Base-by-base conservation (phyloP, 2,797 vertebrate species). In the Cirrhinus molitorella region DNA sequence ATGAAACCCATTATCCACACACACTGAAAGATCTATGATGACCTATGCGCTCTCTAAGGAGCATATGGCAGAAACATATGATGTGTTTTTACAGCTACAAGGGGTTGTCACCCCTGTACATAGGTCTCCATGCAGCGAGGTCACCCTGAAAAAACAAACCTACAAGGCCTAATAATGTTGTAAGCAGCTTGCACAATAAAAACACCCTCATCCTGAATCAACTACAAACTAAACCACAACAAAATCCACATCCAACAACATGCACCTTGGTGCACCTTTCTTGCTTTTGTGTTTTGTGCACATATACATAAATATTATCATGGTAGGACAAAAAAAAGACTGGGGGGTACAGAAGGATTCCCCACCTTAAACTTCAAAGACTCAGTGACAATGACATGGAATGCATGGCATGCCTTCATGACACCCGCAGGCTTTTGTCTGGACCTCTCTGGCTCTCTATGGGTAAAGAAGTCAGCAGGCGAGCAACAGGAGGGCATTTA, bases 81-180 rank as follows among this genome's bases (percentile, higher is more conserved):
- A 75, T 40, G 14, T 92, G 91, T 93, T 93, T 86, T 92, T 93
- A 91, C 88, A 94, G 90, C 84, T 61, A 61, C 21, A 63, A 65
- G 71, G n/a, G 45, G 23, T 83, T 55, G 37, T 45, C 25, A 75
- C 34, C 49, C 49, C 80, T 57, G 59, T 9, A 76, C 12, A 34
- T n/a, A 17, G 12, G 47, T 43, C 84, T 43, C 14, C 72, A 21
- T 25, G 67, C 82, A 89, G 74, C 77, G 34, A 73, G 21, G 23
- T 85, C 86, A 83, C 37, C 47, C 66, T 51, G 59, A 86, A 85
- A 91, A 90, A 78, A 91, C 88, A 88, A 87, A 85, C 88, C 73
- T 82, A 81, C 53, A 80, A 57, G 79, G 74, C 8, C 85, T 83
- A 40, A 78, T 61, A 43, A 80, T 70, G 75, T 63, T 59, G 66